phyloP scores from a whole-genome alignment of 2,113 vertebrate genomes.

The Ophiodon elongatus region DNA sequence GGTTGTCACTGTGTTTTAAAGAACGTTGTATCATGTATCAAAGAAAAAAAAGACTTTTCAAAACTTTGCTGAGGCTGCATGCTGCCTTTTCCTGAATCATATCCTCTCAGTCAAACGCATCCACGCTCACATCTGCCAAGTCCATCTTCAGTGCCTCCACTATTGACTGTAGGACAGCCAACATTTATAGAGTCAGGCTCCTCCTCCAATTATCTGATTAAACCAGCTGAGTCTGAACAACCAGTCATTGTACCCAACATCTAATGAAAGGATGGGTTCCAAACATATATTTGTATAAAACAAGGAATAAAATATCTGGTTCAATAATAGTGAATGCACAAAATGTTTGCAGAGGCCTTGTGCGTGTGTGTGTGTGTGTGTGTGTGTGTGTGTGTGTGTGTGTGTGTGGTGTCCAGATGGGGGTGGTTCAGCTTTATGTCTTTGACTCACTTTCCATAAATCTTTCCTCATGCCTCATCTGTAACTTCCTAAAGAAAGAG shows the following conservation, averaged over 20 bases:
- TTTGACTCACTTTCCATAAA: slow-evolving; percentile 32
- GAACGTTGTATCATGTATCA: neutral
- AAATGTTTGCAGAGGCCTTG: slow-evolving; percentile 45
- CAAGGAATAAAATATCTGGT: too few species aligned
- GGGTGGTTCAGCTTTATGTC: slow-evolving; percentile 33
- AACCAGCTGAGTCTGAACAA: neutral
- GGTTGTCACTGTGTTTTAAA: slow-evolving; percentile 33
- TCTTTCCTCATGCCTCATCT: neutral
- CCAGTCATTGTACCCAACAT: neutral
- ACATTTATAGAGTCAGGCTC: neutral
- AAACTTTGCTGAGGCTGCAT: slow-evolving; percentile 51
- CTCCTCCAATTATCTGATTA: neutral
- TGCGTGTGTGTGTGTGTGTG: neutral
- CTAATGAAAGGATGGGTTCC: neutral
- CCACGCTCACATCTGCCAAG: slow-evolving; percentile 9
- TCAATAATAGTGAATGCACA: too few species aligned
- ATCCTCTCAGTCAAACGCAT: slow-evolving; percentile 18
- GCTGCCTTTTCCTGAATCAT: slow-evolving; percentile 10
- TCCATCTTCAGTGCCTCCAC: neutral
- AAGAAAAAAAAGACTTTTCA: slow-evolving; percentile 16
- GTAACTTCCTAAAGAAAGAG: neutral
- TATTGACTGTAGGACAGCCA: neutral
- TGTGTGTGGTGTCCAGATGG: neutral
- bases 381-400: neutral
- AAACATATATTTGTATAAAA: too few species aligned